These are phyloP conservation scores for Onychostruthus taczanowskii DNA, from an alignment of 2,113 vertebrate genomes.

Conservation along the genomic window DNA sequence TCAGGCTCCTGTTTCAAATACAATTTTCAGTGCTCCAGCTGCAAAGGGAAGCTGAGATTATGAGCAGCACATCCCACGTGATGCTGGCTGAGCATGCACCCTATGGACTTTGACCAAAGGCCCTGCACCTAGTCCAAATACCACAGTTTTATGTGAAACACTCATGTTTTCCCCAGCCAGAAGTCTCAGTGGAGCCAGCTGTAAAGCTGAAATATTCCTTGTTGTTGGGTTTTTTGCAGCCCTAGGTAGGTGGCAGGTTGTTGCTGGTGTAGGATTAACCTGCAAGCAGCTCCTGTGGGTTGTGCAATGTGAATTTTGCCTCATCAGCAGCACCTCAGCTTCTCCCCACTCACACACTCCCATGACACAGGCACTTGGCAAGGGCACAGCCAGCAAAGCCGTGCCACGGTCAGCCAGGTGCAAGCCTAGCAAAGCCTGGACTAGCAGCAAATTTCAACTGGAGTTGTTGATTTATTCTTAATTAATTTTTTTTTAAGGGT, in stretches of 20 bases:
- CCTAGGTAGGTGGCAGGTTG: constrained; percentile 17
- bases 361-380: constrained; percentile 8
- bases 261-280: constrained; percentile 37
- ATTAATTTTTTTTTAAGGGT: neutral
- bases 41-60: neutral
- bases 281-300: neutral
- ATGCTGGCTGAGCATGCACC: neutral
- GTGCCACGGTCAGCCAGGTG: neutral
- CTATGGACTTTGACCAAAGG: constrained; percentile 56
- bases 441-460: neutral
- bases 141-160: neutral
- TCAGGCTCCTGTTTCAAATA: neutral
- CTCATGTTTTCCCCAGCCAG: neutral
- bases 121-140: neutral
- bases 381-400: neutral
- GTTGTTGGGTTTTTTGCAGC: neutral
- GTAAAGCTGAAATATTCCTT: neutral
- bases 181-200: neutral
- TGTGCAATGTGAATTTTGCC: constrained; percentile 36
- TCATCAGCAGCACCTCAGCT: constrained; percentile 35
- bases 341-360: neutral
- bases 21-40: neutral
- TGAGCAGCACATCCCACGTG: neutral
- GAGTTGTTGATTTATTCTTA: accelerated
- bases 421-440: neutral